Percentiles rank a stretch among this genome's conserved stretches.
phyloP scores from a whole-genome alignment of 2,888 invertebrate species.

The Lasioglossum zephyrum region DNA sequence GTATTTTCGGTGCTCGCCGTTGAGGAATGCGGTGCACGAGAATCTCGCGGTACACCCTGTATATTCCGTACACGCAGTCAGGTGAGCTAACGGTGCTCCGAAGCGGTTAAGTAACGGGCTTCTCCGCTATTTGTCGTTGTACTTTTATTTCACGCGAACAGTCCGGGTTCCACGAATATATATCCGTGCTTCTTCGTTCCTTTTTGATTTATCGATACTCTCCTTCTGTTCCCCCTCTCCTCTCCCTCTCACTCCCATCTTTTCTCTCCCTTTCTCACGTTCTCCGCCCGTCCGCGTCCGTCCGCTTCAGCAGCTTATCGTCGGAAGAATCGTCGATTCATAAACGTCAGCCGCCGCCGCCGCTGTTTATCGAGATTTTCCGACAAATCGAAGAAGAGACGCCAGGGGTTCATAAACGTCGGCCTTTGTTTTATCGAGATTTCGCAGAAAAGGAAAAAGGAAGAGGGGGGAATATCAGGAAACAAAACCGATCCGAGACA shows the following conservation, averaged over 20 bases:
- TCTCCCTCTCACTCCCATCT: too few species aligned
- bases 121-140: conserved; percentile 71
- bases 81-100: conserved; percentile 83
- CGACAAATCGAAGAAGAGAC: conserved; percentile 4
- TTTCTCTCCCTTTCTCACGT: conserved; percentile 21
- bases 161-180: conserved; percentile 50
- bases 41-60: conserved; percentile 67
- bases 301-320: background rate
- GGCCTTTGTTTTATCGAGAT: conserved; percentile 15
- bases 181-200: conserved; percentile 26
- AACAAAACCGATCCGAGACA: background rate
- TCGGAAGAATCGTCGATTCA: conserved; percentile 34
- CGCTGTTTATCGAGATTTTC: conserved; percentile 13
- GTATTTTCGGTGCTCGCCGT: background rate
- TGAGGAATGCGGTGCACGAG: conserved; percentile 5
- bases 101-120: conserved; percentile 84
- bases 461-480: background rate
- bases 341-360: conserved; percentile 14
- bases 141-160: conserved; percentile 74
- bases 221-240: too few species aligned
- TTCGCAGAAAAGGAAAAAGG: background rate
- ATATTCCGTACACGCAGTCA: conserved; percentile 81
- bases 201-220: conserved; percentile 29
- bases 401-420: background rate
- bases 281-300: background rate